Percentiles rank a stretch among this genome's conserved stretches.
Evolutionary conservation across 1,140 invertebrate species (phyloP).

Genomic region (Drosophila bocki): DNA sequence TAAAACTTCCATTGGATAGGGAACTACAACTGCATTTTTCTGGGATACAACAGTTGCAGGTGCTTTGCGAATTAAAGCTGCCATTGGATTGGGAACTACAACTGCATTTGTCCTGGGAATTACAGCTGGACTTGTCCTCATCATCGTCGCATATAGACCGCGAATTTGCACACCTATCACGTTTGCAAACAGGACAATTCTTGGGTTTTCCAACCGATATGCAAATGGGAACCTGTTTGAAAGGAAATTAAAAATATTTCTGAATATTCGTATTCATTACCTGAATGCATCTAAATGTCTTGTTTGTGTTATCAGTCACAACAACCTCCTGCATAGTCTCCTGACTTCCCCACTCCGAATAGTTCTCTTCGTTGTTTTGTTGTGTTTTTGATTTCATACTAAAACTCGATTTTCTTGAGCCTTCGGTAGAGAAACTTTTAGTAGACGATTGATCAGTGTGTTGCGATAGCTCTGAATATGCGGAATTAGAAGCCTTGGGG

Average conservation of each 20-base stretch:
- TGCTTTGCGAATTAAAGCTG: neutral
- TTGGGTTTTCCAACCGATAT: neutral
- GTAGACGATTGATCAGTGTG: neutral
- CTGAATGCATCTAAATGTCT: slow-evolving; percentile 19
- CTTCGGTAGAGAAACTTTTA: too few species aligned
- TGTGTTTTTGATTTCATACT: neutral
- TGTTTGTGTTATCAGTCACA: slow-evolving; percentile 25
- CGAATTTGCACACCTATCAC: neutral
- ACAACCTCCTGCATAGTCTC: neutral
- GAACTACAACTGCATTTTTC: too few species aligned
- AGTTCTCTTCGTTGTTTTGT: neutral
- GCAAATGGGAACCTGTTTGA: slow-evolving; percentile 23
- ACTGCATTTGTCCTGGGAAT: neutral
- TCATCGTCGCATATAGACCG: neutral
- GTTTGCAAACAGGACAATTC: slow-evolving; percentile 12
- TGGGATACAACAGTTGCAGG: too few species aligned
- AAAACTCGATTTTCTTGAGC: too few species aligned
- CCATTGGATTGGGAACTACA: neutral
- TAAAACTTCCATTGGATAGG: too few species aligned
- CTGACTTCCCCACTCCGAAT: too few species aligned
- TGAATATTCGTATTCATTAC: neutral
- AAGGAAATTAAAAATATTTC: neutral
- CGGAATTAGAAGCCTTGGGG: neutral
- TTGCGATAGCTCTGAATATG: neutral
- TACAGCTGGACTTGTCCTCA: neutral